phyloP scores from a whole-genome alignment of 2,113 vertebrate genomes.

The Pseudonaja textilis region DNA sequence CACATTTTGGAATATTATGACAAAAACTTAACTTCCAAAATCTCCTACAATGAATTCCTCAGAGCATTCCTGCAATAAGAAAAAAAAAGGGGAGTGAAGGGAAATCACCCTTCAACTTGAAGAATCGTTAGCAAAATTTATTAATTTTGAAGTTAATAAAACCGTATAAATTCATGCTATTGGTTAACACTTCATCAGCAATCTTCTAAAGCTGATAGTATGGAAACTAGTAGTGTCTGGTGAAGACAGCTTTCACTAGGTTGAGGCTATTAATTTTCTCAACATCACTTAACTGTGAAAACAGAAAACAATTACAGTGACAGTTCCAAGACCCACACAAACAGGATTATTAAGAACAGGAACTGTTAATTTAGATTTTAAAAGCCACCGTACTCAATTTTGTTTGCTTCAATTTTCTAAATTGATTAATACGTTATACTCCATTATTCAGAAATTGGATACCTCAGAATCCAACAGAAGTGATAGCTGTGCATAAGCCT shows the following conservation, averaged over 20 bases:
- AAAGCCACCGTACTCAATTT: constrained; percentile 30
- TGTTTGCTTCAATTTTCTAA: constrained; percentile 32
- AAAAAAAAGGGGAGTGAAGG: background rate
- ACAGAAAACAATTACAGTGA: constrained; percentile 60
- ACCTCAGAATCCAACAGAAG: background rate
- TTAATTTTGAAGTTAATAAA: constrained; percentile 51
- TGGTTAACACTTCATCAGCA: constrained; percentile 54
- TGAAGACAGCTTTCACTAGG: constrained; percentile 53
- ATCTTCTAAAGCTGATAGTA: constrained; percentile 52
- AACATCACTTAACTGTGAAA: constrained; percentile 57
- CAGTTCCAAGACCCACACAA: constrained; percentile 14
- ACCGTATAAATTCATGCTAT: constrained; percentile 25
- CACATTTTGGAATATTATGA: constrained; percentile 74
- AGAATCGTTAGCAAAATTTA: constrained; percentile 42
- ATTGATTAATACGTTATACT: background rate
- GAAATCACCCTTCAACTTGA: background rate
- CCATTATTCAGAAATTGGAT: background rate
- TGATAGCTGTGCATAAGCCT: background rate
- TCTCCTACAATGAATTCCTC: constrained; percentile 78
- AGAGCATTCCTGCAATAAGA: constrained; percentile 70
- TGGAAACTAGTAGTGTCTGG: constrained; percentile 36
- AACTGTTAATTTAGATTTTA: constrained; percentile 41
- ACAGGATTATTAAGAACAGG: constrained; percentile 39
- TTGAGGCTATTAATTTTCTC: constrained; percentile 58
- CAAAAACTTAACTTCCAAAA: constrained; percentile 68